Evolutionary conservation across 2,888 invertebrate species (phyloP).

Genomic region (Dryobotodes eremita): DNA sequence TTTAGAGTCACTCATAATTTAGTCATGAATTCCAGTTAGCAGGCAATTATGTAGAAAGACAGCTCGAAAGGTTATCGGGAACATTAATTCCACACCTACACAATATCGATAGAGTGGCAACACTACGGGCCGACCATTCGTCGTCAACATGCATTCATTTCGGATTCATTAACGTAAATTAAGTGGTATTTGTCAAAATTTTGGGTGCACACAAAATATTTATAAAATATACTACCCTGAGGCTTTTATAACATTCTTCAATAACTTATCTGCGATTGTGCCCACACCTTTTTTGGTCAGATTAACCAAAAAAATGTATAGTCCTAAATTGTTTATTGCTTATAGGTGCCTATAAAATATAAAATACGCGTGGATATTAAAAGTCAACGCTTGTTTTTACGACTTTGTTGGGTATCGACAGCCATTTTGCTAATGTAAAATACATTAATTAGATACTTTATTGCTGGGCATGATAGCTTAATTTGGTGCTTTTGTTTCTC

Average conservation of each 20-base stretch:
- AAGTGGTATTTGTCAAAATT: conserved; percentile 90
- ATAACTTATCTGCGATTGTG: conserved; percentile 79
- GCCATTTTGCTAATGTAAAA: conserved; percentile 86
- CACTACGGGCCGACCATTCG: conserved; percentile 80
- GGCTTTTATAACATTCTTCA: conserved; percentile 78
- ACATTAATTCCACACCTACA: conserved; percentile 75
- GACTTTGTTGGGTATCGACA: conserved; percentile 80
- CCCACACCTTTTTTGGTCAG: conserved; percentile 76
- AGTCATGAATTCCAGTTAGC: conserved; percentile 57
- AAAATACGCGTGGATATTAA: conserved; percentile 79
- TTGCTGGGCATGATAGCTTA: conserved; percentile 85
- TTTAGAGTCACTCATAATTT: conserved; percentile 55
- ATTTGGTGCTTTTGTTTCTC: conserved; percentile 81
- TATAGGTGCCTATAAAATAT: conserved; percentile 74
- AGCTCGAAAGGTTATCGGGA: conserved; percentile 69
- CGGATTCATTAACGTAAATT: conserved; percentile 89
- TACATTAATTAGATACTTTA: conserved; percentile 86
- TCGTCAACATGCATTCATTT: conserved; percentile 85
- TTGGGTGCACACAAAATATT: conserved; percentile 86
- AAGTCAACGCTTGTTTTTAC: conserved; percentile 85
- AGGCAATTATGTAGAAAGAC: conserved; percentile 64
- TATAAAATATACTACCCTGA: conserved; percentile 82
- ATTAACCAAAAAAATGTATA: conserved; percentile 72
- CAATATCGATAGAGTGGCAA: conserved; percentile 70
- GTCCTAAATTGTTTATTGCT: conserved; percentile 78